phyloP scores from a whole-genome alignment of 2,113 vertebrate species.

The Gymnocephalus cernua region DNA sequence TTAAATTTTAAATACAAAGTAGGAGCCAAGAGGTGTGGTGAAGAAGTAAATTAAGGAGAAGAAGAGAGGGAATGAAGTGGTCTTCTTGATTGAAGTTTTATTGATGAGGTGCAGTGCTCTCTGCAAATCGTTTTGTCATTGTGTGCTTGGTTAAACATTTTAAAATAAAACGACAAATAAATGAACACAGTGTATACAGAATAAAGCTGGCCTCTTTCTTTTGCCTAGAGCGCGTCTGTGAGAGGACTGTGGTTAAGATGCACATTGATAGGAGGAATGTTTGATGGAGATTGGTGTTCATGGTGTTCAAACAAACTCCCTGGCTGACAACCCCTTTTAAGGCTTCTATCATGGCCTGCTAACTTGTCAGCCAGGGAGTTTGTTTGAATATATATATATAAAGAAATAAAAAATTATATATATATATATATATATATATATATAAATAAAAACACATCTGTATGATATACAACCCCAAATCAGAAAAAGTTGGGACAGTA shows the following conservation, averaged over 20 bases:
- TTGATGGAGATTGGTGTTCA: neutral
- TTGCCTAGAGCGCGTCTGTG: neutral
- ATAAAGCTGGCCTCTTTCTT: neutral
- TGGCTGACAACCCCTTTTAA: neutral
- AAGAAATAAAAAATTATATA: too few relatives aligned
- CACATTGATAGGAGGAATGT: neutral
- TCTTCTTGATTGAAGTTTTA: slow-evolving; percentile 5
- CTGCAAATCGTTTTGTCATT: neutral
- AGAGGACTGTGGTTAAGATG: neutral
- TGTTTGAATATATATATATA: too few relatives aligned
- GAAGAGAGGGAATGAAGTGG: neutral
- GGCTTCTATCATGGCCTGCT: too few relatives aligned
- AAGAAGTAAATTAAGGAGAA: neutral
- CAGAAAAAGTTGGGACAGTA: too few relatives aligned
- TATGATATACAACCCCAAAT: too few relatives aligned
- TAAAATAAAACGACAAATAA: neutral
- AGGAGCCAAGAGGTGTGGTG: neutral
- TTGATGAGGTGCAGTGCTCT: neutral
- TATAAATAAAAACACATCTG: too few relatives aligned
- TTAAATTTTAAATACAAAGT: slow-evolving; percentile 7
- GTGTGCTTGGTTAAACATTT: neutral
- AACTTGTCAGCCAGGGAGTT: too few relatives aligned
- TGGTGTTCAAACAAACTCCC: neutral
- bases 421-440: too few relatives aligned
- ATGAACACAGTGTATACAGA: neutral